phyloP scores from a whole-genome alignment of 2,797 vertebrate species.

The Hybognathus amarus region DNA sequence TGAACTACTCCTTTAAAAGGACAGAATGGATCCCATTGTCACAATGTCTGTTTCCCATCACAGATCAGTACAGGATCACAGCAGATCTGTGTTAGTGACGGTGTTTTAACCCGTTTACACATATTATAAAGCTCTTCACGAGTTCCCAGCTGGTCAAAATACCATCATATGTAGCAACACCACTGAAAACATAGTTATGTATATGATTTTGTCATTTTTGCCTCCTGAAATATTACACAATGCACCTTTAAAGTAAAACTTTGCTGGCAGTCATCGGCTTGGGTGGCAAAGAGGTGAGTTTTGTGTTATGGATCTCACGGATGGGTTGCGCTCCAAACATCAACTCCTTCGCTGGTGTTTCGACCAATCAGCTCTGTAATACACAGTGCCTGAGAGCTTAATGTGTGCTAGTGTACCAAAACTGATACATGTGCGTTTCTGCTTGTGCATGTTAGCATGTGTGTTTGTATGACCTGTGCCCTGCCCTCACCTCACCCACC shows the following conservation, averaged over 20 bases:
- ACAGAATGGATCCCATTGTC: too few relatives aligned
- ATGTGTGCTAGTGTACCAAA: conserved; percentile 29
- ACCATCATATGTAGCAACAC: too few relatives aligned
- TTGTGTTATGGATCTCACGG: conserved; percentile 52
- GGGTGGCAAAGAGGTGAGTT: conserved; percentile 48
- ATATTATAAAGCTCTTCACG: too few relatives aligned
- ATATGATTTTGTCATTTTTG: too few relatives aligned
- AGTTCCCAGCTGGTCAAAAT: too few relatives aligned
- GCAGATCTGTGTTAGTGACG: too few relatives aligned
- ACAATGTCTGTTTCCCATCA: too few relatives aligned
- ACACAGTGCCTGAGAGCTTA: conserved; percentile 35
- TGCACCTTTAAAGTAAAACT: conserved; percentile 43
- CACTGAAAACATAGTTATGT: too few relatives aligned
- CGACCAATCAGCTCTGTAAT: conserved; percentile 45
- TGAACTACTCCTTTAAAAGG: too few relatives aligned
- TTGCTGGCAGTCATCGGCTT: conserved; percentile 16
- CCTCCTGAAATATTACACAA: too few relatives aligned
- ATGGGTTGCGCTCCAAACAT: conserved; percentile 57
- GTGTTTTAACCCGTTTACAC: too few relatives aligned
- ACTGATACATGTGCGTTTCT: conserved; percentile 32
- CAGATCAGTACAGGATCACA: too few relatives aligned
- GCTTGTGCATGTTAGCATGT: conserved; percentile 26
- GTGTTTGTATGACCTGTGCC: conserved; percentile 28
- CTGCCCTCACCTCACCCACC: conserved; percentile 31
- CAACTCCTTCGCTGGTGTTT: conserved; percentile 45